These are phyloP conservation scores for Masticophis lateralis DNA, from an alignment of 2,797 vertebrate species.

Conservation along the genomic window DNA sequence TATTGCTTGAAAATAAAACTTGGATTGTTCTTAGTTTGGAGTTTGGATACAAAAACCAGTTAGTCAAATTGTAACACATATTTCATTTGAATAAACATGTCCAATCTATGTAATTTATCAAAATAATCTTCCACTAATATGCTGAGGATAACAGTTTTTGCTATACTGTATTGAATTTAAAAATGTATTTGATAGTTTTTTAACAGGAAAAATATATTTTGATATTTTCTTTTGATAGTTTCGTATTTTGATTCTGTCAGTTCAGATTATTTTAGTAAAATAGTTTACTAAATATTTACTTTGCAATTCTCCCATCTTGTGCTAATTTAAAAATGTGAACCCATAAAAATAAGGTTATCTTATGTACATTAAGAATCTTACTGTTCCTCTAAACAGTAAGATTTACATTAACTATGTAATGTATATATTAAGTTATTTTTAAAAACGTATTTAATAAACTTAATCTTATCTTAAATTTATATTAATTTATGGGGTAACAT, in stretches of 20 bases:
- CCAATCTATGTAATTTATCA: not conserved
- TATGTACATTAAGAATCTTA: not conserved
- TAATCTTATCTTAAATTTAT: not conserved
- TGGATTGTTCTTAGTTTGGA: not conserved
- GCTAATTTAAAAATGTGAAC: not conserved
- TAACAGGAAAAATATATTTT: not conserved
- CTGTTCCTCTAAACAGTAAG: not conserved
- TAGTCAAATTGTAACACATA: not conserved
- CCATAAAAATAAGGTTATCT: not conserved
- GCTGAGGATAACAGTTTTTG: not conserved
- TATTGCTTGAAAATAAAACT: not conserved
- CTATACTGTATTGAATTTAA: not conserved
- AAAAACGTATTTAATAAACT: not conserved
- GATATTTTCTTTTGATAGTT: not conserved
- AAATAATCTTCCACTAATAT: not conserved
- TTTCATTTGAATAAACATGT: not conserved
- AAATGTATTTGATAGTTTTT: not conserved
- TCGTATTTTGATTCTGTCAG: not conserved
- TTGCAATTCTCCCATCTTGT: not conserved
- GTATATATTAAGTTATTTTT: not conserved
- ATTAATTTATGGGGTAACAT: not conserved
- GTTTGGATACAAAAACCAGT: not conserved
- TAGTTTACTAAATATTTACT: not conserved
- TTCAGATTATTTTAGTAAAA: not conserved
- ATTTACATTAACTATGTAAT: constrained; percentile 4